Conservation (phyloP, 2,888 invertebrate species). For the Spilosoma lubricipeda region DNA sequence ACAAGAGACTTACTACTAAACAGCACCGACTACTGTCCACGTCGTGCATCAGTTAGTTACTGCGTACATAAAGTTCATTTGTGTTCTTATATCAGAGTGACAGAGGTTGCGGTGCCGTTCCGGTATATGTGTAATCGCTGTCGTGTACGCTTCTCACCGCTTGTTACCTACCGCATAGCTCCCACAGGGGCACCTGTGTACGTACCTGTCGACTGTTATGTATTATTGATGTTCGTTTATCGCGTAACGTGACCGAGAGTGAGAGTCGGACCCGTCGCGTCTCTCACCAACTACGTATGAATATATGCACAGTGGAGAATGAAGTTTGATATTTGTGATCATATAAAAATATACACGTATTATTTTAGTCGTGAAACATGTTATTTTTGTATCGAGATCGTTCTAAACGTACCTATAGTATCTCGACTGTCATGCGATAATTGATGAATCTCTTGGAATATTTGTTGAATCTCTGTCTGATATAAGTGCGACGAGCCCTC, state of each 20-base stretch:
- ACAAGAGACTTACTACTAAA: conserved; percentile 99
- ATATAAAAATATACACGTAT: conserved; percentile 71
- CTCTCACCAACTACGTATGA: conserved; percentile 76
- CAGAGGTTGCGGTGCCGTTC: conserved; percentile 77
- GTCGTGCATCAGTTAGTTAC: conserved; percentile 74
- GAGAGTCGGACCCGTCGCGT: conserved; percentile 51
- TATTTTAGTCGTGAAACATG: conserved; percentile 75
- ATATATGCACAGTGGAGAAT: conserved; percentile 82
- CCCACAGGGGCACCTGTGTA: conserved; percentile 59
- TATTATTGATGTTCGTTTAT: conserved; percentile 55
- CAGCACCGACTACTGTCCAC: conserved; percentile 72
- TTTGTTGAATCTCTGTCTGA: conserved; percentile 57
- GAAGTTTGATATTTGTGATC: conserved; percentile 78
- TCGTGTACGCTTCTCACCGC: conserved; percentile 83
- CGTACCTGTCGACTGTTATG: conserved; percentile 61
- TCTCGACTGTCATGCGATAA: conserved; percentile 59
- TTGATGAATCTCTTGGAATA: conserved; percentile 58
- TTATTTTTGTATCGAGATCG: conserved; percentile 81
- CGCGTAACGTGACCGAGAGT: conserved; percentile 62
- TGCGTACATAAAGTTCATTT: conserved; percentile 79
- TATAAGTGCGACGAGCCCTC: conserved; percentile 32
- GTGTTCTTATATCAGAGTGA: conserved; percentile 79
- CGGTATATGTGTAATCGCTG: conserved; percentile 79
- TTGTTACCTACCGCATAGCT: conserved; percentile 76
- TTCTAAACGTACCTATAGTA: conserved; percentile 62